phyloP scores from a whole-genome alignment of 1,140 invertebrate species.

The Camponotus vicinus region DNA sequence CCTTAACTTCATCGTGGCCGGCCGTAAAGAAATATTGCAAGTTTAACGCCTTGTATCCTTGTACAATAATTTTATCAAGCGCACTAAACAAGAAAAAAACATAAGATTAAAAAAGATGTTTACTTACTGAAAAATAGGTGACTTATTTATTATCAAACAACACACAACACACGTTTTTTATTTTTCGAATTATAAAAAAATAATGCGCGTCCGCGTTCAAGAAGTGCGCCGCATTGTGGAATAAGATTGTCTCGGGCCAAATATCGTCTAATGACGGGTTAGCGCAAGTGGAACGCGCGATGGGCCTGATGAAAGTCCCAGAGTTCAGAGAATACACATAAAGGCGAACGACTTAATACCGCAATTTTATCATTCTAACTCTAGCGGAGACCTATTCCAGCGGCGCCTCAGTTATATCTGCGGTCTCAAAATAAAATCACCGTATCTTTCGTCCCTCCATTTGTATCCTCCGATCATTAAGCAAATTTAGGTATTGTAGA shows the following conservation, averaged over 20 bases:
- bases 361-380: slow-evolving; percentile 86
- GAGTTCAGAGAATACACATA: slow-evolving; percentile 87
- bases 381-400: slow-evolving; percentile 64
- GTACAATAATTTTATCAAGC: slow-evolving; percentile 98
- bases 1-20: slow-evolving; percentile 99
- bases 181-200: slow-evolving; percentile 50
- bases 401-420: slow-evolving; percentile 78
- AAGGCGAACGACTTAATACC: slow-evolving; percentile 86
- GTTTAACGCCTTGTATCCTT: slow-evolving; percentile 98
- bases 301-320: slow-evolving; percentile 78
- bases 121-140: neutral
- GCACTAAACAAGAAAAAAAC: slow-evolving; percentile 87
- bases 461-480: slow-evolving; percentile 63
- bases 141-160: neutral
- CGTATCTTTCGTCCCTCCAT: slow-evolving; percentile 77
- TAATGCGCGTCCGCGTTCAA: slow-evolving; percentile 54
- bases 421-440: slow-evolving; percentile 86
- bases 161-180: neutral
- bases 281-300: slow-evolving; percentile 63
- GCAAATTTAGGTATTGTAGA: slow-evolving; percentile 43
- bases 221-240: slow-evolving; percentile 73
- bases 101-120: slow-evolving; percentile 2
- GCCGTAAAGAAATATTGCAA: slow-evolving; percentile 99
- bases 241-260: slow-evolving; percentile 83
- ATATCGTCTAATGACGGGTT: slow-evolving; percentile 86